Evolutionary conservation across 1,140 invertebrate species (phyloP).

Genomic region (Acromyrmex heyeri): DNA sequence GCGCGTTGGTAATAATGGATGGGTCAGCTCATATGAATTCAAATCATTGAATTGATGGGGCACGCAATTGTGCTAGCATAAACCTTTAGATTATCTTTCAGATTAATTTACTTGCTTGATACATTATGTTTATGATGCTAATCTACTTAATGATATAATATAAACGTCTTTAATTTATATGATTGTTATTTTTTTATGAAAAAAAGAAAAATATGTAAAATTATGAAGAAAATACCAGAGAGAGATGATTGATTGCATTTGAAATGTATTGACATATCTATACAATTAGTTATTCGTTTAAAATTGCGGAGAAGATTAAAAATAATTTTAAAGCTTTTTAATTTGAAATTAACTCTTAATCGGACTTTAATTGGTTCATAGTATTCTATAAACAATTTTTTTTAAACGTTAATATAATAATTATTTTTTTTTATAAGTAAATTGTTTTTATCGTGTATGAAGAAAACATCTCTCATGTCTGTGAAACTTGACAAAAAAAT

Average conservation of each 20-base stretch:
- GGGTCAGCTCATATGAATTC: slow-evolving; percentile 44
- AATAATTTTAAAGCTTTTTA: not conserved
- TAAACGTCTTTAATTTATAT: not conserved
- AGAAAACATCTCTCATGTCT: not conserved
- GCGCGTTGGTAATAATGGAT: slow-evolving; percentile 71
- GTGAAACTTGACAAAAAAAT: slow-evolving; percentile 10
- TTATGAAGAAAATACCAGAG: not conserved
- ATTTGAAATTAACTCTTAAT: not conserved
- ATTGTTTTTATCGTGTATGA: not conserved
- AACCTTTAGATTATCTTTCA: slow-evolving; percentile 70
- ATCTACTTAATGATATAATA: not conserved
- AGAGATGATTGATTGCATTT: not conserved
- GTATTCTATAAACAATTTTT: not conserved
- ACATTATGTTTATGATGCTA: slow-evolving; percentile 14
- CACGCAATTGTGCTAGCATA: slow-evolving; percentile 68
- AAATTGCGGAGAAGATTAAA: not conserved
- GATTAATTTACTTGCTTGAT: slow-evolving; percentile 18
- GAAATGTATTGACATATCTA: not conserved
- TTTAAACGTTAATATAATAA: not conserved
- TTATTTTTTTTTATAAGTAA: slow-evolving; percentile 8
- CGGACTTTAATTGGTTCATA: not conserved
- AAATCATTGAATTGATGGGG: slow-evolving; percentile 64
- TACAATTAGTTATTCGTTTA: not conserved
- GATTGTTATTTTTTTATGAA: not conserved
- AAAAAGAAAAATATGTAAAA: not conserved